Percentiles rank a stretch among this genome's conserved stretches.
phyloP scores from a whole-genome alignment of 2,797 vertebrate genomes.

The Sarcoramphus papa region DNA sequence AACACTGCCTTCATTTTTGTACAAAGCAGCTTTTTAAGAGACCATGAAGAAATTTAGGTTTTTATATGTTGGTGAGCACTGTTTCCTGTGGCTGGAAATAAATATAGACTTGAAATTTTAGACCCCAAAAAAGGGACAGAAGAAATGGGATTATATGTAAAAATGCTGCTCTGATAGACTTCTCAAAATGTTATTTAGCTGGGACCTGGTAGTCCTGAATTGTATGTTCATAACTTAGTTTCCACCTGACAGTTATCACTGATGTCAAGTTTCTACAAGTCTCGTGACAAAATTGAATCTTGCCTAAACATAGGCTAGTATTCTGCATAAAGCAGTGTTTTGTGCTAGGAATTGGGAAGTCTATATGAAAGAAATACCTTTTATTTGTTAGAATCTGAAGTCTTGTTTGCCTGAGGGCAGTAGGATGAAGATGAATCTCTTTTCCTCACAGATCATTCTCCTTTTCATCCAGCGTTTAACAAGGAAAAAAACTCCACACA shows the following conservation, averaged over 20 bases:
- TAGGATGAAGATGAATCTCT: not conserved
- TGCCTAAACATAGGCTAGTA: not conserved
- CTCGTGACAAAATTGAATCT: not conserved
- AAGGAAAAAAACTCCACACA: not conserved
- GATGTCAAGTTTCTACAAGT: not conserved
- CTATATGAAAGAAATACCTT: not conserved
- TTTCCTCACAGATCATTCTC: not conserved
- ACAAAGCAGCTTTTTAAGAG: not conserved
- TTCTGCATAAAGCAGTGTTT: not conserved
- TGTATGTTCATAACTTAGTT: not conserved
- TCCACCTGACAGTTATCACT: not conserved
- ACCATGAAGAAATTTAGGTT: fast-evolving
- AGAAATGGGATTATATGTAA: not conserved
- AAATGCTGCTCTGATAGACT: not conserved
- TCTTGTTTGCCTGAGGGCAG: not conserved
- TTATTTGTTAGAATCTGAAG: not conserved
- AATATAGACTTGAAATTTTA: not conserved
- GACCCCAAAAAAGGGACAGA: not conserved
- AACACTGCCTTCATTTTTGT: not conserved
- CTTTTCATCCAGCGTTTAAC: not conserved
- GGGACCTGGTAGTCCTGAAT: not conserved
- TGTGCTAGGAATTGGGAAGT: not conserved
- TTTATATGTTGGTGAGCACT: not conserved
- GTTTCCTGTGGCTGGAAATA: not conserved
- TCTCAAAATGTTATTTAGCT: not conserved